Evolutionary conservation across 2,797 vertebrate genomes (phyloP), one percentile per base, ranked within the genome.

Genomic region (Hephaestus fuliginosus): DNA sequence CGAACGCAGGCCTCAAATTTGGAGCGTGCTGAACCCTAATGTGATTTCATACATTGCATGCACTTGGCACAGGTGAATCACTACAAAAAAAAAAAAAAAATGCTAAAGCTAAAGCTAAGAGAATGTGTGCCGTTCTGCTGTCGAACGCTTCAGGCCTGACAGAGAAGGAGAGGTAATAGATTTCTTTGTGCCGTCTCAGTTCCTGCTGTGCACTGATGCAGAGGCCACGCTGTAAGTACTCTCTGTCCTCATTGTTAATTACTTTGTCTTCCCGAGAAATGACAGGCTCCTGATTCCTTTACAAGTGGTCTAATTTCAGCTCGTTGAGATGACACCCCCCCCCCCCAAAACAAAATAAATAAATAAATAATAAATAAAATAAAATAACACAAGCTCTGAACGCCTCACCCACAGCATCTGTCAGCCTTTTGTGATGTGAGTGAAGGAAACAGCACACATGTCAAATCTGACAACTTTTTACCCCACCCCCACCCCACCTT

Each of bases 211-310:
- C 63, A 46, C 70, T 68, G 73, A 74, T 62, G 70, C 80, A 82
- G 48, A 82, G 77, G 80, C 79, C 78, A 66, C n/a, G 28, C 15
- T 74, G 76, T 68, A 80, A 82, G 71, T 41, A 81, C 67, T 82
- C 53, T 51, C 41, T 80, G 80, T 76, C 77, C 76, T 86, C 76
- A 73, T 15, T 72, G 56, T 74, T 80, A 82, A 86, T 88, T 69
- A 83, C 75, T 70, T 53, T 30, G 73, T 87, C 67, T 64, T 60
- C 33, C 67, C 11, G 28, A 8, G 22, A 63, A 80, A 81, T 73
- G 7, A 63, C 80, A 88, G 49, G 51, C 65, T 70, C 60, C 22
- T 73, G 70, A 0, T 67, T 85, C 22, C 15, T 64, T 43, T 66
- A 72, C 66, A 76, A 33, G 22, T 33, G 25, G 12, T 74, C 63